Conservation (phyloP, 1,140 invertebrate genomes). For the Lepeophtheirus salmonis region DNA sequence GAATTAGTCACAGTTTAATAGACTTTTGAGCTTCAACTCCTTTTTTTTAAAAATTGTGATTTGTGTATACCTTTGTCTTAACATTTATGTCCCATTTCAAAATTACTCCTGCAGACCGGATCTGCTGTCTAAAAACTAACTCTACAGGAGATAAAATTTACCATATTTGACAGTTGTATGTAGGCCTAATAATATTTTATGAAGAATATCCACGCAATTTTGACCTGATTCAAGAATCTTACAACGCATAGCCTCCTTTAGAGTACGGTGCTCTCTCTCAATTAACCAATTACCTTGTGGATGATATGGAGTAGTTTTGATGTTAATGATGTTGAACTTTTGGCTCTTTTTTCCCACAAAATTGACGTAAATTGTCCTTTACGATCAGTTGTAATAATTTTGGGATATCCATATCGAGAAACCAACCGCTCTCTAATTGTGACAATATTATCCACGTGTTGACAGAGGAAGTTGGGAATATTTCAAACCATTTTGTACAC, state of each 20-base stretch:
- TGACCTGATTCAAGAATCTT: not conserved
- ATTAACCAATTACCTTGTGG: not conserved
- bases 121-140: not conserved
- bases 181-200: not conserved
- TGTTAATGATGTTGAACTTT: not conserved
- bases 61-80: not conserved
- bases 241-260: not conserved
- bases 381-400: not conserved
- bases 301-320: not conserved
- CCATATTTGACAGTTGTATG: not conserved
- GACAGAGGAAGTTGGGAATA: not conserved
- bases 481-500: not conserved
- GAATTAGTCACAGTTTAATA: too few relatives aligned
- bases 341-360: not conserved
- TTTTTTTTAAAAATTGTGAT: not conserved
- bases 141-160: not conserved
- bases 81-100: not conserved
- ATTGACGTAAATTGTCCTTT: not conserved
- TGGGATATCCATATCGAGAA: not conserved
- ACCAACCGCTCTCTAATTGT: not conserved
- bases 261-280: not conserved
- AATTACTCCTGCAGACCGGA: not conserved
- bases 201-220: not conserved
- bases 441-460: not conserved
- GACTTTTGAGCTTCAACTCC: not conserved